A percentile compares a stretch with the other conserved stretches of the same genome.
Evolutionary conservation across 2,888 invertebrate species (phyloP).

Genomic region (Luperina nickerlii): DNA sequence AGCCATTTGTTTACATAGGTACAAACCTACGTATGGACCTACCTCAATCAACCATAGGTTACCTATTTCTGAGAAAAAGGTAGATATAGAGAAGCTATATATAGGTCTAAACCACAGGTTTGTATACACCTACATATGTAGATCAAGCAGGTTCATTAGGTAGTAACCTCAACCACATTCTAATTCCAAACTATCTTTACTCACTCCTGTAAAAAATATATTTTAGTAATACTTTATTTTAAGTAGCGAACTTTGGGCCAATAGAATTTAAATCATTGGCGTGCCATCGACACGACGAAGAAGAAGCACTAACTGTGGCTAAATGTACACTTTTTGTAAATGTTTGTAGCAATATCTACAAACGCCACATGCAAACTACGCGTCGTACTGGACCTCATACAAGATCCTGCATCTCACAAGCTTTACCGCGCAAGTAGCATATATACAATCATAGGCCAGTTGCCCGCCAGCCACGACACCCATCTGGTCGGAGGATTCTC

Average conservation of each 20-base stretch:
- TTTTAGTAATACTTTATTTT: not conserved
- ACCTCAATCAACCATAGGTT: not conserved
- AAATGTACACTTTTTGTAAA: not conserved
- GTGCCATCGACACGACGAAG: not conserved
- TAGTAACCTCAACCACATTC: not conserved
- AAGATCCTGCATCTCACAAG: no score
- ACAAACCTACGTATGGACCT: not conserved
- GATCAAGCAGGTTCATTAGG: not conserved
- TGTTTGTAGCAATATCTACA: not conserved
- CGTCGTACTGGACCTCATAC: no score
- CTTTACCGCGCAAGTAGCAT: no score
- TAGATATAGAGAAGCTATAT: not conserved
- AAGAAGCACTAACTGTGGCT: not conserved
- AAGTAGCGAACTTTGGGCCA: not conserved
- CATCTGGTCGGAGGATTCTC: no score
- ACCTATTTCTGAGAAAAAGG: not conserved
- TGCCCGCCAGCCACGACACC: no score
- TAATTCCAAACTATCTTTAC: not conserved
- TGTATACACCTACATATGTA: not conserved
- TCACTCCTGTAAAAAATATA: not conserved
- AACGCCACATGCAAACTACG: no score
- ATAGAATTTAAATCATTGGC: not conserved
- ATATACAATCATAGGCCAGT: no score
- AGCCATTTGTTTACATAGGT: not conserved
- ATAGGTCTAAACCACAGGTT: not conserved